Percentiles rank a stretch among this genome's conserved stretches.
Evolutionary conservation across 2,797 vertebrate species (phyloP).

Genomic region (Carcharodon carcharias): DNA sequence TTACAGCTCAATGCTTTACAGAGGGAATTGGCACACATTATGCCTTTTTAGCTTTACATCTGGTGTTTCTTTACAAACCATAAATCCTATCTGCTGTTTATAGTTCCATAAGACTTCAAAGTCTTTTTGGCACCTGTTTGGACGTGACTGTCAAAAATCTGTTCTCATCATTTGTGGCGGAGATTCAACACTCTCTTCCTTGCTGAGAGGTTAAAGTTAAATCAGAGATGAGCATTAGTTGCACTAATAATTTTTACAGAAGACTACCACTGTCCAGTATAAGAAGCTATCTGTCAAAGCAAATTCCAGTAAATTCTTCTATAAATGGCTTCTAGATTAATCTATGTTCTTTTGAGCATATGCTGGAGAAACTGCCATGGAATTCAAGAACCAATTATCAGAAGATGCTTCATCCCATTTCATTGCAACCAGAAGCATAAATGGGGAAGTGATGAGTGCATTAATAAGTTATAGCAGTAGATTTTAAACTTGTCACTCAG

Average conservation of each 20-base stretch:
- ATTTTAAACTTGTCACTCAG: neutral
- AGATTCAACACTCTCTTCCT: neutral
- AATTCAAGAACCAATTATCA: neutral
- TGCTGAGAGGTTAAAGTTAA: neutral
- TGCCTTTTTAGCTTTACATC: conserved; percentile 9
- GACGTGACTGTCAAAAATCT: neutral
- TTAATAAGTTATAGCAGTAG: neutral
- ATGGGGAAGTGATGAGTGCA: neutral
- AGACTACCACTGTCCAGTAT: neutral
- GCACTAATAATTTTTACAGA: conserved; percentile 10
- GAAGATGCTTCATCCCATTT: neutral
- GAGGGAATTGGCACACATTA: neutral
- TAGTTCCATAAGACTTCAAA: neutral
- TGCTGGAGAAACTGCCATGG: neutral
- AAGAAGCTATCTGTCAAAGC: neutral
- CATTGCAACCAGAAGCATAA: neutral
- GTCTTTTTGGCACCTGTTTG: neutral
- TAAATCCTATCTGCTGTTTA: conserved; percentile 23
- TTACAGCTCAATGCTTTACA: neutral
- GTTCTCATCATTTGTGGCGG: conserved; percentile 22
- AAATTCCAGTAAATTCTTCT: neutral
- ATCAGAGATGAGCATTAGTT: neutral
- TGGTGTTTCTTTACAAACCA: conserved; percentile 8
- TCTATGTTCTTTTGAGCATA: neutral
- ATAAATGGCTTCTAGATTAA: neutral